A percentile compares a stretch with the other conserved stretches of the same genome.
phyloP scores from a whole-genome alignment of 2,888 invertebrate genomes.

The Uloborus plumipes region DNA sequence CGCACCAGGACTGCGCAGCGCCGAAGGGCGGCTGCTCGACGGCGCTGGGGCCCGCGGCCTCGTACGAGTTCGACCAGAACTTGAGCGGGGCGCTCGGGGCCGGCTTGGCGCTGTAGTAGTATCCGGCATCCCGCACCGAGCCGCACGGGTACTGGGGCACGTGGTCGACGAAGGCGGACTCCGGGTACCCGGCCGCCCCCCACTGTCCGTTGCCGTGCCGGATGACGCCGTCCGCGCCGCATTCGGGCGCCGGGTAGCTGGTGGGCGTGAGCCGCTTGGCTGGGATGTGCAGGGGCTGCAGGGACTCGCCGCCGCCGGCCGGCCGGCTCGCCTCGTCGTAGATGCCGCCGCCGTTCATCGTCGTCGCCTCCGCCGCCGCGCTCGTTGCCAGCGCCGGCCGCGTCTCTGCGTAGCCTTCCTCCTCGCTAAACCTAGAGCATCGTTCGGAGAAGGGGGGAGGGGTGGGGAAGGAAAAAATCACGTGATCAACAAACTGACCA shows the following conservation, averaged over 20 bases:
- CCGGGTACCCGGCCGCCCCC: constrained; percentile 78
- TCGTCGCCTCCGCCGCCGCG: constrained; percentile 35
- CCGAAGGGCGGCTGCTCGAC: constrained; percentile 60
- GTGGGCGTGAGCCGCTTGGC: constrained; percentile 76
- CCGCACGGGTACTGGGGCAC: constrained; percentile 74
- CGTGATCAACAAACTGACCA: constrained; percentile 22
- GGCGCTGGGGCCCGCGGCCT: constrained; percentile 58
- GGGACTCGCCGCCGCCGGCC: constrained; percentile 56
- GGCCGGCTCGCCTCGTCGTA: constrained; percentile 64
- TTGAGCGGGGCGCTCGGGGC: constrained; percentile 70
- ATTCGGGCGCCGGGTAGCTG: constrained; percentile 61
- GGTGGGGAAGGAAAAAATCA: constrained; percentile 25
- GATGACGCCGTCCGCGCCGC: constrained; percentile 75
- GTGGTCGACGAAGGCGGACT: constrained; percentile 73
- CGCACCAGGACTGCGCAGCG: constrained; percentile 61
- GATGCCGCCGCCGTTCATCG: constrained; percentile 68
- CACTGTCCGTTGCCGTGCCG: constrained; percentile 76
- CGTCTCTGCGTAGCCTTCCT: constrained; percentile 27
- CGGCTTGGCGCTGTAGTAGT: constrained; percentile 76
- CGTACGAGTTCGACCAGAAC: constrained; percentile 65
- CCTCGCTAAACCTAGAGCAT: constrained; percentile 41
- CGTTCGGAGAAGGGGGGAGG: not conserved
- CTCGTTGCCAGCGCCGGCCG: constrained; percentile 57
- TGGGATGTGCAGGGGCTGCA: constrained; percentile 84
- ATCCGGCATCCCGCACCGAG: constrained; percentile 73